Evolutionary conservation across 2,888 invertebrate genomes (phyloP).

Genomic region (Arctia plantaginis): DNA sequence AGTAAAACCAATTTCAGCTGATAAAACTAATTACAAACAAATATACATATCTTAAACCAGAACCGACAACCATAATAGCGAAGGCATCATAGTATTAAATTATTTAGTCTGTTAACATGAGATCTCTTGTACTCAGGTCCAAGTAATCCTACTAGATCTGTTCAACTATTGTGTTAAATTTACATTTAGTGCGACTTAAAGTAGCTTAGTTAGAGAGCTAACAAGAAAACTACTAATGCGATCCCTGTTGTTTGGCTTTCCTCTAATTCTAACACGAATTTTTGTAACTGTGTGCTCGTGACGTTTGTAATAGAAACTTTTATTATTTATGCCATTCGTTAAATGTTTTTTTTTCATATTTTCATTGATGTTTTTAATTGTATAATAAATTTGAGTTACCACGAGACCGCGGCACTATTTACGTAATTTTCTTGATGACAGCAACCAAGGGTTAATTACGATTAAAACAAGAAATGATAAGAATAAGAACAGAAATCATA

Average conservation of each 20-base stretch:
- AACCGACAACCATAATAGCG: not conserved
- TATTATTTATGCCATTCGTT: not conserved
- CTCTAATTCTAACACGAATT: not conserved
- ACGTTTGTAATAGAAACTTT: not conserved
- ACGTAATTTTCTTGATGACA: too few relatives aligned
- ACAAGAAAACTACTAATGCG: constrained; percentile 38
- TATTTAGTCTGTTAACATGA: constrained; percentile 14
- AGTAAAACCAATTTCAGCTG: not conserved
- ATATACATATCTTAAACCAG: not conserved
- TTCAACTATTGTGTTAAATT: constrained; percentile 30
- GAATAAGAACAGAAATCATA: too few relatives aligned
- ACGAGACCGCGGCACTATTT: not conserved
- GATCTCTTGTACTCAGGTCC: constrained; percentile 6
- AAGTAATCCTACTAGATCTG: constrained; percentile 16
- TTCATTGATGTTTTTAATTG: not conserved
- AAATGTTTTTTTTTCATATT: not conserved
- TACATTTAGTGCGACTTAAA: constrained; percentile 38
- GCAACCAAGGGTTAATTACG: too few relatives aligned
- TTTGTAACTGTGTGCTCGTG: not conserved
- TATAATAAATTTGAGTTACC: not conserved
- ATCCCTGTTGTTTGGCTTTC: not conserved
- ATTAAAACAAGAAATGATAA: too few relatives aligned
- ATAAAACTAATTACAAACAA: not conserved
- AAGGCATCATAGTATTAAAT: constrained; percentile 2
- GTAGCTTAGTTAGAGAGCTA: constrained; percentile 39